phyloP scores from a whole-genome alignment of 2,888 invertebrate species.

The Athripsodes cinereus region DNA sequence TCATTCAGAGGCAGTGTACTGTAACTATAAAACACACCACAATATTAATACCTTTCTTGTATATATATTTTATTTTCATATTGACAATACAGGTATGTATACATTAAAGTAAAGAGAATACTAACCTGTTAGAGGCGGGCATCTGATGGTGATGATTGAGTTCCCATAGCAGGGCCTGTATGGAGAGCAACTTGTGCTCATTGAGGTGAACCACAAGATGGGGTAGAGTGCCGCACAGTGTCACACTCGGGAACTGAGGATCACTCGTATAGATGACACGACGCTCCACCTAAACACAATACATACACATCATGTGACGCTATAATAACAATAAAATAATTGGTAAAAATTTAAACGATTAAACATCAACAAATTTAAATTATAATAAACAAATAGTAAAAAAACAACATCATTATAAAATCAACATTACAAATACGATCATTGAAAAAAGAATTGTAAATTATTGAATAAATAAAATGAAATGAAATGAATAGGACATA shows the following conservation, averaged over 20 bases:
- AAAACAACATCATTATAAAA: no score
- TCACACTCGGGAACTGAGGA: conserved; percentile 80
- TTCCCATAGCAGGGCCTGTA: conserved; percentile 42
- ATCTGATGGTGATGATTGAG: conserved; percentile 28
- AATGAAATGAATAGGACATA: no score
- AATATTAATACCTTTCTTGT: neutral
- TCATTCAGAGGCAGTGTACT: conserved; percentile 26
- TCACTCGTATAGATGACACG: conserved; percentile 76
- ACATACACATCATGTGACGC: no score
- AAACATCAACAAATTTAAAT: no score
- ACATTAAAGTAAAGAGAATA: neutral
- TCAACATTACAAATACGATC: no score
- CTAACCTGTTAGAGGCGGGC: conserved; percentile 16
- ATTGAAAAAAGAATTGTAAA: no score
- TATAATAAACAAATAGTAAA: no score
- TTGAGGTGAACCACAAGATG: conserved; percentile 84
- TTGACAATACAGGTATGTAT: neutral
- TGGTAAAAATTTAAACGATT: no score
- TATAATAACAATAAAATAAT: no score
- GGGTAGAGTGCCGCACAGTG: conserved; percentile 79
- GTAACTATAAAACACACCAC: conserved; percentile 23
- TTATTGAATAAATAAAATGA: no score
- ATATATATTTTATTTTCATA: neutral
- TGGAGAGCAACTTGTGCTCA: conserved; percentile 72
- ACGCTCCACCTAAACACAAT: conserved; percentile 60